Evolutionary conservation across 1,140 invertebrate genomes (phyloP).

Genomic region (Leptonema lineaticorne): DNA sequence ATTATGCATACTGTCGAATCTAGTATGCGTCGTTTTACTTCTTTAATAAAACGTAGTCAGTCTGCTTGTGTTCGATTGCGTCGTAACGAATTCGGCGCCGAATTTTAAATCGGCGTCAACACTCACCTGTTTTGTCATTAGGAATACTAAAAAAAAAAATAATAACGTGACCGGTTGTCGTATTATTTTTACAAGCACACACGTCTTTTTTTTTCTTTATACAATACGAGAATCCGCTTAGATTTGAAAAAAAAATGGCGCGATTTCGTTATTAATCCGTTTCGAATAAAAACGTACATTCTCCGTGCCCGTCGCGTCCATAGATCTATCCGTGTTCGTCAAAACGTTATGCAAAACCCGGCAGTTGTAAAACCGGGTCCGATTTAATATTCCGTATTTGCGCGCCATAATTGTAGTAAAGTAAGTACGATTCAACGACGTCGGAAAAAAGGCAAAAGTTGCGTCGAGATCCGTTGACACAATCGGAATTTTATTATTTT

Average conservation of each 20-base stretch:
- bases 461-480: no score
- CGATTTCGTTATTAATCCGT: not conserved
- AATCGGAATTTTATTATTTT: no score
- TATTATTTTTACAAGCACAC: not conserved
- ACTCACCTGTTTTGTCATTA: not conserved
- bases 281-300: not conserved
- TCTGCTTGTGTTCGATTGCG: no score
- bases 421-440: no score
- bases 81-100: not conserved
- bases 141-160: not conserved
- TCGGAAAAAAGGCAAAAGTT: no score
- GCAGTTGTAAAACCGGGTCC: not conserved
- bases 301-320: not conserved
- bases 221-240: not conserved
- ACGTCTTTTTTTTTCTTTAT: no score
- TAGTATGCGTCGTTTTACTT: no score
- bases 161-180: not conserved
- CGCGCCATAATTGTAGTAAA: no score
- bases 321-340: no score
- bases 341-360: constrained; percentile 15
- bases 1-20: no score
- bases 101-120: not conserved
- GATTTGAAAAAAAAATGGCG: not conserved
- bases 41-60: no score
- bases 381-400: no score